phyloP scores from a whole-genome alignment of 2,113 vertebrate species.

The Nicator chloris region DNA sequence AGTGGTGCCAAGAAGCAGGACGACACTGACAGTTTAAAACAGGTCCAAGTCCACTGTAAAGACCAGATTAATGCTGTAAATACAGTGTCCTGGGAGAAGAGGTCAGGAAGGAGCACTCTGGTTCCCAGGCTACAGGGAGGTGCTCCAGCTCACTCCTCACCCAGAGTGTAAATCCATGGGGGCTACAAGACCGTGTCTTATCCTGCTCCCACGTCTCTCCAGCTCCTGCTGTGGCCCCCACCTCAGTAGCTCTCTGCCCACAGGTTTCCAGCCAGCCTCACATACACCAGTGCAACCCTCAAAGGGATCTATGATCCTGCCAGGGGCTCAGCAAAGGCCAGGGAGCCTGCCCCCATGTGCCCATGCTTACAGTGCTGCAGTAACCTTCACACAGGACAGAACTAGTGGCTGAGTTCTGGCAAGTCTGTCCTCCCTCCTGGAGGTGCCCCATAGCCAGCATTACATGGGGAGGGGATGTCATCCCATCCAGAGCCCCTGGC shows the following conservation, averaged over 20 bases:
- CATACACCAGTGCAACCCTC: not conserved
- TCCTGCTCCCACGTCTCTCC: not conserved
- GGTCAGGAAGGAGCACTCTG: not conserved
- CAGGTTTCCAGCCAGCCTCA: not conserved
- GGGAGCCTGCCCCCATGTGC: not conserved
- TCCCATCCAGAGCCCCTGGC: not conserved
- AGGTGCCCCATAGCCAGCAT: not conserved
- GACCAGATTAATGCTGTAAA: not conserved
- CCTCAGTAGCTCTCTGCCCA: not conserved
- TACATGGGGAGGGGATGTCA: not conserved
- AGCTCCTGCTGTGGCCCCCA: not conserved
- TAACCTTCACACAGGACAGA: constrained; percentile 7
- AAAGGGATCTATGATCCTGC: not conserved
- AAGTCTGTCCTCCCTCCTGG: not conserved
- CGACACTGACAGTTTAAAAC: not conserved
- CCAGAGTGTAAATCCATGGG: not conserved
- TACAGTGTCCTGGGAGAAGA: not conserved
- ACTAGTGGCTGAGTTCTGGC: not conserved
- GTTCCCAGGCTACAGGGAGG: not conserved
- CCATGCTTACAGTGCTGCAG: not conserved
- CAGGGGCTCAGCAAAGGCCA: not conserved
- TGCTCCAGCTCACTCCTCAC: not conserved
- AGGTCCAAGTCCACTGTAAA: not conserved
- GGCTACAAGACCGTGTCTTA: not conserved
- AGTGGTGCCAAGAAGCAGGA: not conserved